Evolutionary conservation across 2,888 invertebrate species (phyloP).

Genomic region (Ceraclea dissimilis): DNA sequence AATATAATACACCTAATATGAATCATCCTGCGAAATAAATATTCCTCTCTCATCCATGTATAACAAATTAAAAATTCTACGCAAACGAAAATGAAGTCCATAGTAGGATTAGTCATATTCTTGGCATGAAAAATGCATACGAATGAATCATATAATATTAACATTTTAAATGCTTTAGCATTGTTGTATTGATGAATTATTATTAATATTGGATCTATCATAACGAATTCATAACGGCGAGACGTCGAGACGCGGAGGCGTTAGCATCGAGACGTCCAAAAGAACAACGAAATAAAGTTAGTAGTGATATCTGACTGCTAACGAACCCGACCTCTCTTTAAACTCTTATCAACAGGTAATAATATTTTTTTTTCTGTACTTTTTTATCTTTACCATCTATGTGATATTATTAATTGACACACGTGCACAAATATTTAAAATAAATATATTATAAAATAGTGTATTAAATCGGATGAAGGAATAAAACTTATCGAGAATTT

Average conservation of each 20-base stretch:
- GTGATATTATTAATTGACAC: neutral
- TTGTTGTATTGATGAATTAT: no score
- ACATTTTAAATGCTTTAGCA: neutral
- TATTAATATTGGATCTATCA: neutral
- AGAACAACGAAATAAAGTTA: neutral
- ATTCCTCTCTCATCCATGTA: no score
- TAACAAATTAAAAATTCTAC: neutral
- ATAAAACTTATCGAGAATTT: no score
- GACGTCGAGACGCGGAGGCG: conserved; percentile 4
- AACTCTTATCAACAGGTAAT: conserved; percentile 4
- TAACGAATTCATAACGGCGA: neutral
- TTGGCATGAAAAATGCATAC: neutral
- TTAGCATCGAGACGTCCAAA: conserved; percentile 5
- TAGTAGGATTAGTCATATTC: neutral
- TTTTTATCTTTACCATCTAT: neutral
- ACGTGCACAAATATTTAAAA: neutral
- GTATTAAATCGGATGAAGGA: no score
- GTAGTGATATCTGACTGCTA: conserved; percentile 6
- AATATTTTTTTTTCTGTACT: neutral
- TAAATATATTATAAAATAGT: neutral
- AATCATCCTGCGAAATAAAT: no score
- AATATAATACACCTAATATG: no score
- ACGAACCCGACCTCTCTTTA: neutral
- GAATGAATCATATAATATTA: neutral
- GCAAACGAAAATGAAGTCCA: neutral